Percentiles rank a stretch among this genome's conserved stretches.
phyloP scores from a whole-genome alignment of 2,113 vertebrate genomes.

The Panurus biarmicus region DNA sequence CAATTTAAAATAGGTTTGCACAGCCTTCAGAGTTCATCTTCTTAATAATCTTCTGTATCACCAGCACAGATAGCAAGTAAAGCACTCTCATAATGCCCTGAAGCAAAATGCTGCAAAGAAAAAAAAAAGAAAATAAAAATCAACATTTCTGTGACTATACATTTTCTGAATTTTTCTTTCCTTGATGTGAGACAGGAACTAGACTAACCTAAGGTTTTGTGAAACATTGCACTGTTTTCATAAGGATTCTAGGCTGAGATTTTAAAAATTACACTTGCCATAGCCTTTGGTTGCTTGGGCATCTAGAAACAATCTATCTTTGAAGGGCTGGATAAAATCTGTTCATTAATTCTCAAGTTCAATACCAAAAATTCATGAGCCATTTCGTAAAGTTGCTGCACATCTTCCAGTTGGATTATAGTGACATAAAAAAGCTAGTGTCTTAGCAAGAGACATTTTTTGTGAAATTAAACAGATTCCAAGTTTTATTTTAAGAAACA shows the following conservation, averaged over 20 bases:
- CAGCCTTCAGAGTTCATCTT: not conserved
- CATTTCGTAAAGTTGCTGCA: not conserved
- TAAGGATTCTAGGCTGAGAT: not conserved
- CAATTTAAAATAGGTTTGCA: not conserved
- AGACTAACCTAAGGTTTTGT: not conserved
- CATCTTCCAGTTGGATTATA: not conserved
- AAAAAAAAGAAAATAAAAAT: not conserved
- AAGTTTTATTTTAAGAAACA: not conserved
- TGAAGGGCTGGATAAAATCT: not conserved
- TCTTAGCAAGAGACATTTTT: not conserved
- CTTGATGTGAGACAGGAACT: not conserved
- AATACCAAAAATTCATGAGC: not conserved
- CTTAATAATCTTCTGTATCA: slow-evolving; percentile 68
- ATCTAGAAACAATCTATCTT: not conserved
- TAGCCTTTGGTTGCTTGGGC: not conserved
- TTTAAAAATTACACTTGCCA: not conserved
- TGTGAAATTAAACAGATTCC: not conserved
- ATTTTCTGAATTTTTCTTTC: not conserved
- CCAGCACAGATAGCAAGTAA: slow-evolving; percentile 74
- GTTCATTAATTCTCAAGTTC: not conserved
- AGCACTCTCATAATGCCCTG: slow-evolving; percentile 75
- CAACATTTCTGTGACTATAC: not conserved
- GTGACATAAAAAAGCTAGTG: not conserved
- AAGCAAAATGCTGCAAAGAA: slow-evolving; percentile 73
- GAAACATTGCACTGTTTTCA: not conserved